A percentile compares a stretch with the other conserved stretches of the same genome.
Evolutionary conservation across 2,797 vertebrate genomes (phyloP).

Genomic region (Babyrousa celebensis): DNA sequence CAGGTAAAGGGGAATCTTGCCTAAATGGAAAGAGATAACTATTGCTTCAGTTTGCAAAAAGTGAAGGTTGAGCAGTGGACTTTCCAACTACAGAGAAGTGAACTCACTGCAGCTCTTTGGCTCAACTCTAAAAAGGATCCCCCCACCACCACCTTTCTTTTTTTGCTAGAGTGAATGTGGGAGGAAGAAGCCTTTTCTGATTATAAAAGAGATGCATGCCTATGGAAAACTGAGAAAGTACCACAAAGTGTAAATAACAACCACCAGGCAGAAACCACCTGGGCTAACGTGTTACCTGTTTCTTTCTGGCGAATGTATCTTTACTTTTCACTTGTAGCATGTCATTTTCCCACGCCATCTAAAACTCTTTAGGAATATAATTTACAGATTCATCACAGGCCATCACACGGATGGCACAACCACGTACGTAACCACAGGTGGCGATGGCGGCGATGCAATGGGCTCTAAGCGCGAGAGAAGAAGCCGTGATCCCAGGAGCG

Average conservation of each 20-base stretch:
- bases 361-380: slow-evolving; percentile 67
- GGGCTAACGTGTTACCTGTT: slow-evolving; percentile 27
- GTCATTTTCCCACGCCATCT: not conserved
- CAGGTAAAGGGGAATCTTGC: not conserved
- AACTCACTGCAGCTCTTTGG: not conserved
- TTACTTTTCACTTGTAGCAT: slow-evolving; percentile 25
- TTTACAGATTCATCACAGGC: not conserved
- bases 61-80: not conserved
- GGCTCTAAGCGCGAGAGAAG: not conserved
- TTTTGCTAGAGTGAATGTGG: not conserved
- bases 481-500: slow-evolving; percentile 18
- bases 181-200: slow-evolving; percentile 9
- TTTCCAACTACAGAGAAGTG: not conserved
- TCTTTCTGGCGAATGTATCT: slow-evolving; percentile 19
- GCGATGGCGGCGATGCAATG: slow-evolving; percentile 4
- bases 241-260: slow-evolving; percentile 54
- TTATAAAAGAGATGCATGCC: slow-evolving; percentile 40
- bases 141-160: not conserved
- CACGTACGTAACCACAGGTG: slow-evolving; percentile 17
- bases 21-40: not conserved
- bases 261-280: slow-evolving; percentile 44
- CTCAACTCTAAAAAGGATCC: slow-evolving; percentile 27
- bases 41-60: slow-evolving; percentile 36
- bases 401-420: not conserved
- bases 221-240: slow-evolving; percentile 27